phyloP scores from a whole-genome alignment of 2,113 vertebrate genomes.

The Alces alces region DNA sequence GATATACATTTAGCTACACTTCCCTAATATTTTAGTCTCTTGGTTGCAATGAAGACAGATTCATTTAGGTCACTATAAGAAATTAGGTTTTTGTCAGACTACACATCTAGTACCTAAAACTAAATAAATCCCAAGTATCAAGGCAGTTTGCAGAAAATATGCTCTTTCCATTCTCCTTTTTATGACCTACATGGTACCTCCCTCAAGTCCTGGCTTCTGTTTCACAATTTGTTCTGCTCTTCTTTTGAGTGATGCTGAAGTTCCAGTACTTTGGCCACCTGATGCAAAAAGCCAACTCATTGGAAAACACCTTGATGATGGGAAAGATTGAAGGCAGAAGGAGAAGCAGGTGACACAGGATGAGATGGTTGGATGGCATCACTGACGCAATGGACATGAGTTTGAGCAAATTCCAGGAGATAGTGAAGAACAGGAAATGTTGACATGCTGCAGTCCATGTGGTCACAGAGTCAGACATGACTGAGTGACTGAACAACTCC shows the following conservation, averaged over 20 bases:
- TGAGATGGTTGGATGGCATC: background rate
- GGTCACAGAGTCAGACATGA: background rate
- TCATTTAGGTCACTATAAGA: background rate
- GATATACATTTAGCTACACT: background rate
- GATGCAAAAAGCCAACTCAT: background rate
- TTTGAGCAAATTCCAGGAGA: background rate
- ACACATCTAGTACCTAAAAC: background rate
- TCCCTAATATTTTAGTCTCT: background rate
- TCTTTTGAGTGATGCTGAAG: background rate
- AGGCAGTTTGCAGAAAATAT: background rate
- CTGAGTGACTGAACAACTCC: background rate
- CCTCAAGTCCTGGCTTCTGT: background rate
- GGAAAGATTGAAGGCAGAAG: background rate
- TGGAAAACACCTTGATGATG: background rate
- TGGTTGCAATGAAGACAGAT: background rate
- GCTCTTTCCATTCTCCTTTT: background rate
- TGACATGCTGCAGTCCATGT: background rate
- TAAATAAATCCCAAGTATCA: background rate
- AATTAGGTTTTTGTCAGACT: background rate
- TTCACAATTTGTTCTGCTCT: background rate
- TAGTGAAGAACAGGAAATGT: background rate
- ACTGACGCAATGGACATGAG: background rate
- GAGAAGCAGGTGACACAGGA: background rate
- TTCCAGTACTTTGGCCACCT: background rate
- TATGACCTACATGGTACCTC: background rate